Conservation (phyloP, 2,888 invertebrate genomes). For the Scaptomyza cyrtandrae region DNA sequence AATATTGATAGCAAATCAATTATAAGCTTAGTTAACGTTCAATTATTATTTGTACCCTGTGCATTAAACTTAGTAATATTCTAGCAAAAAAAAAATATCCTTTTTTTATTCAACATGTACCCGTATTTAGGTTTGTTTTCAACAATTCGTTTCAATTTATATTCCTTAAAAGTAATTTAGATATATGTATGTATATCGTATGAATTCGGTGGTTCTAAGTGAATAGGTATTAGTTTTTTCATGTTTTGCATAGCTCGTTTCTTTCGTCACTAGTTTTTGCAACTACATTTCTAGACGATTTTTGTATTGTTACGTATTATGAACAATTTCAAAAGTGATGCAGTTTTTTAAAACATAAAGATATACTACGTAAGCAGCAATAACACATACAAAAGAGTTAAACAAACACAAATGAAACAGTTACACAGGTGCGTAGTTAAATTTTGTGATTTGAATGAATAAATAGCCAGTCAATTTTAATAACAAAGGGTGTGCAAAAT, state of each 20-base stretch:
- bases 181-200: conserved; percentile 11
- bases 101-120: too few relatives aligned
- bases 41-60: conserved; percentile 10
- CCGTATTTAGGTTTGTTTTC: not conserved
- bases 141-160: not conserved
- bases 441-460: conserved; percentile 30
- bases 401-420: conserved; percentile 73
- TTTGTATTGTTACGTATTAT: not conserved
- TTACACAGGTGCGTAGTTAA: conserved; percentile 39
- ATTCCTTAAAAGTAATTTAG: conserved; percentile 5
- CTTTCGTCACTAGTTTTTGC: conserved; percentile 21
- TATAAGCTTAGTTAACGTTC: conserved; percentile 4
- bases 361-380: conserved; percentile 30
- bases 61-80: conserved; percentile 18
- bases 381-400: conserved; percentile 52
- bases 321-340: not conserved
- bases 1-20: conserved; percentile 10
- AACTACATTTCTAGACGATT: conserved; percentile 13
- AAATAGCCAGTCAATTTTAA: conserved; percentile 18
- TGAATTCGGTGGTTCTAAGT: conserved; percentile 9
- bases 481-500: conserved; percentile 22
- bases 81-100: not conserved
- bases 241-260: conserved; percentile 5
- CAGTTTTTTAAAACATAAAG: not conserved
- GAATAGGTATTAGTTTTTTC: conserved; percentile 27